Evolutionary conservation across 2,113 vertebrate species (phyloP), one percentile per base, ranked within the genome.

Genomic region (Chloroceryle aenea): DNA sequence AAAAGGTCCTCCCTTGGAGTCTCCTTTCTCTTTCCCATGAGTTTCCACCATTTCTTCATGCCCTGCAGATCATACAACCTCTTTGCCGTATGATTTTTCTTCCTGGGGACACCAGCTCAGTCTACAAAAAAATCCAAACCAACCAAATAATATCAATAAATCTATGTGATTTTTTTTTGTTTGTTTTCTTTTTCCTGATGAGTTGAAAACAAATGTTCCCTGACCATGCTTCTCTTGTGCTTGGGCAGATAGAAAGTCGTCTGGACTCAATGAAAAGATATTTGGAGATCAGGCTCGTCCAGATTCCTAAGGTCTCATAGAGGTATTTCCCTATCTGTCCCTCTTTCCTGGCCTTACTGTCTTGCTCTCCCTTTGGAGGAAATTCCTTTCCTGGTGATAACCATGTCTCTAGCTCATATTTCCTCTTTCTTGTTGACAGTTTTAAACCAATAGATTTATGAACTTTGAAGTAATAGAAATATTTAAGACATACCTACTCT

Each of bases 371-470:
- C 86, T 85, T 95, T 58, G 78, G 95, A 97, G 96, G 97, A 97
- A 97, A 96, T 97, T 97, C 97, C 96, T 96, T 94, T 97, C 78
- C 77, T 91, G 81, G 96, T 93, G 97, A 97, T 97, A 97, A 96
- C 92, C 84, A 22, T 17, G 94, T 85, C 92, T 96, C 87, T 95
- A 95, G 93, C 93, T 97, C 96, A 89, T 96, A 96, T 97, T 97
- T 97, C 94, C 96, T 92, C 94, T 80, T 89, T 89, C 96, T 95
- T 97, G 96, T 87, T 97, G 97, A 97, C 97, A 97, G 97, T 96
- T 97, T 97, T 97, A 97, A 97, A 96, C 94, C 97, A 95, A 95
- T 52, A 95, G 97, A 97, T 97, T 97, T 96, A 97, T 97, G 96
- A 85, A 95, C 96, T 96, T 97, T 91, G 92, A 95, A 97, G 97